Evolutionary conservation across 1,140 invertebrate genomes (phyloP).

Genomic region (Drosophila pachea): DNA sequence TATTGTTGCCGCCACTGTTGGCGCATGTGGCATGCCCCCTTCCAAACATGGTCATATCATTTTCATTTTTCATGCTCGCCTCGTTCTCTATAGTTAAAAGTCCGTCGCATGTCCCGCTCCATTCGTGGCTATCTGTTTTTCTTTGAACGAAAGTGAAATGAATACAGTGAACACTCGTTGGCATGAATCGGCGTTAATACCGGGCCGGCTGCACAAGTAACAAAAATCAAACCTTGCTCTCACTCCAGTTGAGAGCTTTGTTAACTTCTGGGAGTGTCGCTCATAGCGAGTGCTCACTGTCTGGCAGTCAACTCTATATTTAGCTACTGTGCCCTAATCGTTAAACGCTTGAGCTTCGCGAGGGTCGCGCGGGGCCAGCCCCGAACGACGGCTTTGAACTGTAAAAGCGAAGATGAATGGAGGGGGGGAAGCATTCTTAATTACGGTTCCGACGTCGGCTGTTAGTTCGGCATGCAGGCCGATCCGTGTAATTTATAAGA

Average conservation of each 20-base stretch:
- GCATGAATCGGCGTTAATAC: no score
- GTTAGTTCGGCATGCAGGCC: constrained; percentile 39
- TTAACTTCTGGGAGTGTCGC: not conserved
- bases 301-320: constrained; percentile 31
- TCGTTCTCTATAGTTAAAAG: constrained; percentile 11
- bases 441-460: constrained; percentile 32
- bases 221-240: not conserved
- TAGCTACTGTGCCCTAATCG: constrained; percentile 40
- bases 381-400: not conserved
- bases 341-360: constrained; percentile 21
- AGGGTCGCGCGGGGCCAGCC: not conserved
- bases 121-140: constrained; percentile 10
- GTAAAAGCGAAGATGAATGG: not conserved
- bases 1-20: constrained; percentile 55
- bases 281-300: constrained; percentile 12
- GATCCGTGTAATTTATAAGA: constrained; percentile 43
- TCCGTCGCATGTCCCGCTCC: not conserved
- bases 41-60: constrained; percentile 72
- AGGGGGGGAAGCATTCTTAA: constrained; percentile 19
- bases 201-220: no score
- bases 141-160: constrained; percentile 62
- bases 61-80: constrained; percentile 65
- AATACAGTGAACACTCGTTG: constrained; percentile 11
- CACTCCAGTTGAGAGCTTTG: no score
- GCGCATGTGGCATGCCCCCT: constrained; percentile 25